Base-by-base conservation (phyloP, 2,888 invertebrate genomes). In the Drosophila tanythrix region DNA sequence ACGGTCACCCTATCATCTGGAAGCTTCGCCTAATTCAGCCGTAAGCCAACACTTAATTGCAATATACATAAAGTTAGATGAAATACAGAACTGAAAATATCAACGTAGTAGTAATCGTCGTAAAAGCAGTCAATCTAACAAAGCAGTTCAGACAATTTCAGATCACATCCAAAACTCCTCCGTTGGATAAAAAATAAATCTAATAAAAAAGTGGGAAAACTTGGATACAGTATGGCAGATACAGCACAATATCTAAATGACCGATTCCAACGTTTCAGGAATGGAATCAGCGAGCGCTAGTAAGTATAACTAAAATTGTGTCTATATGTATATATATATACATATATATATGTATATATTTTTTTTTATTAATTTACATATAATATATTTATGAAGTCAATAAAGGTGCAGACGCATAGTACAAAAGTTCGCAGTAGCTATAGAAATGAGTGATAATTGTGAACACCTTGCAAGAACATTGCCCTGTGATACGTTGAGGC, bases 221-320 rank as follows among this genome's bases (percentile, higher is more conserved):
- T 69, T 72, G 53, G 61, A 68, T 35, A 67, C 43, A 66, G 10
- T 57, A 90, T 90, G 88, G 90, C 79, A 70, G 85, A 76, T 13
- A 86, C 89, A 65, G 79, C 74, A 46, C 70, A 72, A 43, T 57
- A 71, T 52, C 50, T 91, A 7, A 75, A 84, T 10, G 80, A 89
- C 59, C 85, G 90, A 70, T 90, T 92, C 68, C 87, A 91, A 69
- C 87, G 84, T 55, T 92, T 93, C 74, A 66, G 91, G 25, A 73
- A 83, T 57, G 91, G 91, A 57, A 69, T 93, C 10, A 81, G 89
- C 70, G 83, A 91, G 38, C 92, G 92, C 75, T 93, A 92, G 93
- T 93, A 70, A 93, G 93, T 92, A 83, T 60, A 29, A 11, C 29
- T n/a, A 51, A 11, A n/a, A n/a, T n/a, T 10, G 18, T 50, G 10